These are phyloP conservation scores for Exocentrus adspersus DNA, from an alignment of 2,888 invertebrate species.

Conservation along the genomic window DNA sequence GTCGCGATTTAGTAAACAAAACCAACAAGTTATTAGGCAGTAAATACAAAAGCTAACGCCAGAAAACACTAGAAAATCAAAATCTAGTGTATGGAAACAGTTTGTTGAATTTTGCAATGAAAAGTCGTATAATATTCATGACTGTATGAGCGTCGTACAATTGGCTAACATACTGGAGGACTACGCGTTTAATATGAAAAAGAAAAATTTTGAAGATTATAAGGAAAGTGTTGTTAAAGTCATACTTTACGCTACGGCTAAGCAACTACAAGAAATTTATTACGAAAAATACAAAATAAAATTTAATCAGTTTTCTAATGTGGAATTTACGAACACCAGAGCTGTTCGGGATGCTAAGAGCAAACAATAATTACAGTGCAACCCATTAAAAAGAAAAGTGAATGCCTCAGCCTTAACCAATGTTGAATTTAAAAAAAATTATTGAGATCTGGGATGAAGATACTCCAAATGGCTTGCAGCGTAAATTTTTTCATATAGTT, in stretches of 20 bases:
- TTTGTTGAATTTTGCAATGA: conserved; percentile 4
- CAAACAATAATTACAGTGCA: conserved; percentile 11
- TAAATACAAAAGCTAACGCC: neutral
- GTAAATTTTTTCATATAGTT: conserved; percentile 19
- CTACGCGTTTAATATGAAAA: conserved; percentile 12
- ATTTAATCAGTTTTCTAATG: conserved; percentile 15
- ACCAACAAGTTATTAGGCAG: conserved; percentile 1
- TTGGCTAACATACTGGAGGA: conserved; percentile 8
- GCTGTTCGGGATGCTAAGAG: conserved; percentile 2
- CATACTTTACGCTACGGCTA: neutral
- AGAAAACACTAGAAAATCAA: conserved; percentile 5
- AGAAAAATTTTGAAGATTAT: conserved; percentile 1
- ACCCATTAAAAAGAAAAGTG: conserved; percentile 10
- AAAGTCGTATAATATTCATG: conserved; percentile 11
- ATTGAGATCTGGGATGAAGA: conserved; percentile 17
- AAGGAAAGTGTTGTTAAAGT: neutral
- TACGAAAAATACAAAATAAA: conserved; percentile 16
- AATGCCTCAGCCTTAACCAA: conserved; percentile 12
- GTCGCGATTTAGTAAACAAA: conserved; percentile 9
- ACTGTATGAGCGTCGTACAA: neutral
- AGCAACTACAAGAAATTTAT: conserved; percentile 8
- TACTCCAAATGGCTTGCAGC: neutral
- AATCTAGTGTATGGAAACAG: conserved; percentile 2
- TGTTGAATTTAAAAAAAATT: conserved; percentile 11
- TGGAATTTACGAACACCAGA: conserved; percentile 5